Percentiles rank a stretch among this genome's conserved stretches.
Evolutionary conservation across 92 coral and sea anemone genomes (phyloP).

Genomic region (Phenganax stokvisi): DNA sequence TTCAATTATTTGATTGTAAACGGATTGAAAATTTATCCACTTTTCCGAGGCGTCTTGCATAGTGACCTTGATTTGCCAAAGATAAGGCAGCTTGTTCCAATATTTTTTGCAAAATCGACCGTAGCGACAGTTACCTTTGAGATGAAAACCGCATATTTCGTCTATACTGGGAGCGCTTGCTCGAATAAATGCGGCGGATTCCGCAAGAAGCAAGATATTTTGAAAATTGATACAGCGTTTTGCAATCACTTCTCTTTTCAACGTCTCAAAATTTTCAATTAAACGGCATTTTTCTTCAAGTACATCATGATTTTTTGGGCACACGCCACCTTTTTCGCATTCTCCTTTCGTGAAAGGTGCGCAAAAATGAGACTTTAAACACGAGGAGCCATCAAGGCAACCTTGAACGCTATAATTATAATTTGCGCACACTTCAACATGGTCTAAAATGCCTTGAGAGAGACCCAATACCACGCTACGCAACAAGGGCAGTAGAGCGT

Average conservation of each 20-base stretch:
- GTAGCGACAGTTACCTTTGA: conserved; percentile 75
- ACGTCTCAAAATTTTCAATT: neutral
- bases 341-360: neutral
- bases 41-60: conserved; percentile 6
- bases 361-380: conserved; percentile 11
- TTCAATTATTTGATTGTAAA: conserved; percentile 16
- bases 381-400: conserved; percentile 7
- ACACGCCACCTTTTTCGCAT: neutral
- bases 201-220: neutral
- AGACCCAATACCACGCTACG: conserved; percentile 6
- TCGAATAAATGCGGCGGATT: neutral
- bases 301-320: conserved; percentile 2
- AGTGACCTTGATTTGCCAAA: conserved; percentile 61
- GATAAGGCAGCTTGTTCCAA: conserved; percentile 73
- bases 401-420: conserved; percentile 11
- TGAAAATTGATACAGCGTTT: neutral
- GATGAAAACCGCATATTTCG: conserved; percentile 75
- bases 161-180: conserved; percentile 5
- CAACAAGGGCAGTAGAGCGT: conserved; percentile 28
- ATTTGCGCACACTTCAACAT: conserved; percentile 6
- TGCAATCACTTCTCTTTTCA: neutral
- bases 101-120: conserved; percentile 53
- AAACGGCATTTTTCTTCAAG: conserved; percentile 4
- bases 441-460: neutral
- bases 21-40: conserved; percentile 1